Evolutionary conservation across 2,888 invertebrate genomes (phyloP).

Genomic region (Timandra comae): DNA sequence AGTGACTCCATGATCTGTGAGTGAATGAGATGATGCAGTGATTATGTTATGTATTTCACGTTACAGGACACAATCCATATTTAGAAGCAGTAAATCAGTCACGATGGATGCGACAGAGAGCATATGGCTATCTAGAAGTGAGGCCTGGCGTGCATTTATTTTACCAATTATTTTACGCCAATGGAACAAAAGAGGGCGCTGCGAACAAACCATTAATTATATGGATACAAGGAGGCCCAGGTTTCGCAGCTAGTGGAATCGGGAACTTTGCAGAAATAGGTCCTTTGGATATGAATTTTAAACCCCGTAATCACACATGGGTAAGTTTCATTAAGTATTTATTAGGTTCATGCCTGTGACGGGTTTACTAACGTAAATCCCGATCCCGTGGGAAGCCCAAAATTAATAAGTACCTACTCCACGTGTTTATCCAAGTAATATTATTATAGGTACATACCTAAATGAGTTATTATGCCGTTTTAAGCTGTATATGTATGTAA

Average conservation of each 20-base stretch:
- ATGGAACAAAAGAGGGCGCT: slow-evolving; percentile 74
- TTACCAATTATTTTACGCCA: slow-evolving; percentile 92
- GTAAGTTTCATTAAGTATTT: too few relatives aligned
- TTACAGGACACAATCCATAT: slow-evolving; percentile 38
- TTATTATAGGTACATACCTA: too few relatives aligned
- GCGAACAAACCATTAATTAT: slow-evolving; percentile 83
- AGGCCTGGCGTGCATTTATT: slow-evolving; percentile 86
- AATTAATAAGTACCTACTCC: too few relatives aligned
- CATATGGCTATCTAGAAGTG: slow-evolving; percentile 84
- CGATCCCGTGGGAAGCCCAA: too few relatives aligned
- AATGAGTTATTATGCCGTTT: too few relatives aligned
- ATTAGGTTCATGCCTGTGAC: too few relatives aligned
- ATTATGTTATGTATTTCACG: too few relatives aligned
- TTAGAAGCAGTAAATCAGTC: slow-evolving; percentile 32
- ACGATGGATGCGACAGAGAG: slow-evolving; percentile 34
- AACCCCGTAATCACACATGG: slow-evolving; percentile 85
- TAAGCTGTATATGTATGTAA: too few relatives aligned
- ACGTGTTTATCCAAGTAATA: too few relatives aligned
- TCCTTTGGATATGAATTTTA: slow-evolving; percentile 80
- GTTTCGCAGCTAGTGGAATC: slow-evolving; percentile 86
- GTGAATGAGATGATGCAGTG: too few relatives aligned
- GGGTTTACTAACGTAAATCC: too few relatives aligned
- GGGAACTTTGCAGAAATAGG: slow-evolving; percentile 93
- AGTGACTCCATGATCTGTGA: too few relatives aligned
- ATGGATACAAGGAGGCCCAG: slow-evolving; percentile 95